Conservation (phyloP, 2,113 vertebrate species). For the Acrocephalus kingi region DNA sequence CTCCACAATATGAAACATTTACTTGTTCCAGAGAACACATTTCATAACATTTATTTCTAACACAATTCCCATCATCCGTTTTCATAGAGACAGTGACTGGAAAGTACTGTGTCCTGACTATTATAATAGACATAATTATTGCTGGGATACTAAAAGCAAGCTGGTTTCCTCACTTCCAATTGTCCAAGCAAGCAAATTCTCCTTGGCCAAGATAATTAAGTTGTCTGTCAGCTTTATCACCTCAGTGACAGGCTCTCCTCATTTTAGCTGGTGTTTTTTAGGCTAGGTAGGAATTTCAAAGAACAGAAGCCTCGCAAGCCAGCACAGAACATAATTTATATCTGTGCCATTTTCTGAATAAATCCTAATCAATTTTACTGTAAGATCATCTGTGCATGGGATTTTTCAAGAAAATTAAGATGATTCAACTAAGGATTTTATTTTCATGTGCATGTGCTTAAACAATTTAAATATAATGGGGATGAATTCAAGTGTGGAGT, state of each 20-base stretch:
- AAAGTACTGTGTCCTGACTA: background rate
- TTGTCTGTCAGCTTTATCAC: conserved; percentile 46
- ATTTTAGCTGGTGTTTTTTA: background rate
- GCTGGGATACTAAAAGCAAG: background rate
- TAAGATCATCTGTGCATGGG: background rate
- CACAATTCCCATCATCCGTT: background rate
- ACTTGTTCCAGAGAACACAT: background rate
- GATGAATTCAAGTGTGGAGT: background rate
- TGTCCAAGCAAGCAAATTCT: conserved; percentile 17
- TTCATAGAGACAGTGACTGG: background rate
- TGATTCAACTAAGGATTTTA: background rate
- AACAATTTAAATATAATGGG: background rate
- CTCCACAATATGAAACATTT: background rate
- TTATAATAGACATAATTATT: conserved; percentile 5
- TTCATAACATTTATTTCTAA: conserved; percentile 27
- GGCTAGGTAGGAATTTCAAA: background rate
- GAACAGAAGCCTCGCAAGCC: background rate
- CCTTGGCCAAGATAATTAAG: conserved; percentile 34
- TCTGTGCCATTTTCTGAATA: background rate
- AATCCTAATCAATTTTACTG: background rate
- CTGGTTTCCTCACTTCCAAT: background rate
- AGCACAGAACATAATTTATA: background rate
- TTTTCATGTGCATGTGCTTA: background rate
- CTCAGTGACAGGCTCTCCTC: background rate
- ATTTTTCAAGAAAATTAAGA: background rate